Evolutionary conservation across 1,140 invertebrate species (phyloP).

Genomic region (Heterodera schachtii): DNA sequence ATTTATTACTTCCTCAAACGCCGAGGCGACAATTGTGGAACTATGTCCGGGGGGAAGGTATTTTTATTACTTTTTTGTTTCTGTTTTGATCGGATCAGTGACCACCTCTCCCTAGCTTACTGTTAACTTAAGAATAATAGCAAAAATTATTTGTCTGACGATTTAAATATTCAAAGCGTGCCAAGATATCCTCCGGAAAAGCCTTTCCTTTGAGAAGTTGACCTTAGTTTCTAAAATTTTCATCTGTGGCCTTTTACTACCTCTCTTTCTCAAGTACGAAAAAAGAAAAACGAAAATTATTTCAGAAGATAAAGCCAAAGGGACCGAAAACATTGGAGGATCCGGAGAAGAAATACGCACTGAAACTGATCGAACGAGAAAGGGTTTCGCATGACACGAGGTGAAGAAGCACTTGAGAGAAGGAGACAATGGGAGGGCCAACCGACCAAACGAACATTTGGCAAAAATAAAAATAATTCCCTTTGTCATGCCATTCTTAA

Average conservation of each 20-base stretch:
- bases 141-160: background rate
- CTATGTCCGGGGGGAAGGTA: background rate
- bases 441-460: too few relatives aligned
- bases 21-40: background rate
- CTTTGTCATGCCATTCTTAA: background rate
- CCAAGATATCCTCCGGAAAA: background rate
- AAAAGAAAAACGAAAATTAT: background rate
- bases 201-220: background rate
- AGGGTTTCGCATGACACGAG: constrained; percentile 52
- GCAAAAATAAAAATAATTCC: background rate
- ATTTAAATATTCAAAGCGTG: background rate
- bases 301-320: constrained; percentile 53
- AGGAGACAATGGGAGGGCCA: too few relatives aligned
- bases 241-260: background rate
- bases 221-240: background rate
- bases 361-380: constrained; percentile 84
- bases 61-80: background rate
- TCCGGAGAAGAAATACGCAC: constrained; percentile 82
- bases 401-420: constrained; percentile 59
- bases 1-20: constrained; percentile 9
- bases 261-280: background rate
- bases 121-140: background rate
- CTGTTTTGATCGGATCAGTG: background rate
- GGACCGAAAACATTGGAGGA: constrained; percentile 76
- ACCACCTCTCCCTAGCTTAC: background rate